Percentiles rank a stretch among this genome's conserved stretches.
These are phyloP conservation scores for Harlomillsia oculata DNA, from an alignment of 1,140 invertebrate species.

Conservation along the genomic window DNA sequence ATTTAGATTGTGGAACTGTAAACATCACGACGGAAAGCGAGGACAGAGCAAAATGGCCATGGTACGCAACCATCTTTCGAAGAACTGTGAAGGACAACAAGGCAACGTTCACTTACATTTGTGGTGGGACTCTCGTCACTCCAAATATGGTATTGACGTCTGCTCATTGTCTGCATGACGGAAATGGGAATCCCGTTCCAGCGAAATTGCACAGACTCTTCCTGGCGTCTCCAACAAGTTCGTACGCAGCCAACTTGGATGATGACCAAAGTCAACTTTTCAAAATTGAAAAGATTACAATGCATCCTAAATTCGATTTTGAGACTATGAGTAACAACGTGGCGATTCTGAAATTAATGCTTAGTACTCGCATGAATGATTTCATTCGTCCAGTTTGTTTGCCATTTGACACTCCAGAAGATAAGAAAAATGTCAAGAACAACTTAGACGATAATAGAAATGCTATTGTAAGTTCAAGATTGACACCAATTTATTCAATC, in stretches of 20 bases:
- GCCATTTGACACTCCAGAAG: not conserved
- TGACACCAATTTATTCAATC: not conserved
- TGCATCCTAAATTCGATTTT: not conserved
- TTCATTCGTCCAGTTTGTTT: constrained; percentile 3
- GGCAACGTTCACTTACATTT: no score
- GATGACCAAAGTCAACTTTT: constrained; percentile 1
- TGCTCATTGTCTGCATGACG: not conserved
- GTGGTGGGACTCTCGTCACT: not conserved
- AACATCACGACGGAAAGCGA: not conserved
- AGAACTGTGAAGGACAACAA: no score
- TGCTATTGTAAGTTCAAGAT: not conserved
- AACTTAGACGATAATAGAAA: not conserved
- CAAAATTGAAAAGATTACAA: not conserved
- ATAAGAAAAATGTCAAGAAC: not conserved
- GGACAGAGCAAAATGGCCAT: not conserved
- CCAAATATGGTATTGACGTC: not conserved
- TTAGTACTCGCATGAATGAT: not conserved
- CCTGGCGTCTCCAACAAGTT: not conserved
- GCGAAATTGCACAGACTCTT: not conserved
- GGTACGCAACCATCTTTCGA: constrained; percentile 3
- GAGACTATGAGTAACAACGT: not conserved
- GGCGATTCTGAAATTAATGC: not conserved
- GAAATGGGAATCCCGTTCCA: not conserved
- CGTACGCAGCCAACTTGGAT: not conserved
- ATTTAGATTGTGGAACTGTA: not conserved